A percentile compares a stretch with the other conserved stretches of the same genome.
Evolutionary conservation across 2,888 invertebrate species (phyloP).

Genomic region (Drosophila algonquin): DNA sequence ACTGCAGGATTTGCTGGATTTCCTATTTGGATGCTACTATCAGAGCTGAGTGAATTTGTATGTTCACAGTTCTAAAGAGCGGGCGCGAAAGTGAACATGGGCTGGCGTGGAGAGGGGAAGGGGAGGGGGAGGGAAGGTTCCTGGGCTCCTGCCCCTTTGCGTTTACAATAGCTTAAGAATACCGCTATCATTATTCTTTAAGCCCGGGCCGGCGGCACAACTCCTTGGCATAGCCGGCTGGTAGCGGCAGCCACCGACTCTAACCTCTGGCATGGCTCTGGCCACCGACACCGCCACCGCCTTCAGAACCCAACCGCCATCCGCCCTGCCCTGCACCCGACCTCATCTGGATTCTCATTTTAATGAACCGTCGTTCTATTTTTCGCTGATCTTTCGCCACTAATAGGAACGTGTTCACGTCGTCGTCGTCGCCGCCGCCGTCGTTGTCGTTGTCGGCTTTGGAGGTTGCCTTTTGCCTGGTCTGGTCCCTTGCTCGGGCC

Average conservation of each 20-base stretch:
- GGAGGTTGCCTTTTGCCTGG: conserved; percentile 5
- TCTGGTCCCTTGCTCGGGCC: not conserved
- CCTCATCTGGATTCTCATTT: conserved; percentile 75
- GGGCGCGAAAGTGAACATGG: conserved; percentile 79
- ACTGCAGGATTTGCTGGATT: conserved; percentile 20
- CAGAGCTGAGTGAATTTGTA: conserved; percentile 83
- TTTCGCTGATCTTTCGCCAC: conserved; percentile 82
- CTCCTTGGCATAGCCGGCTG: conserved; percentile 44
- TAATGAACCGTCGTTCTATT: conserved; percentile 83
- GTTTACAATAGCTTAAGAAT: conserved; percentile 82
- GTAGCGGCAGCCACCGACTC: conserved; percentile 12
- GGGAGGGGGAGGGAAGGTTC: conserved; percentile 11
- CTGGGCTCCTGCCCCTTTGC: conserved; percentile 38
- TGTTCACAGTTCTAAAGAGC: conserved; percentile 81
- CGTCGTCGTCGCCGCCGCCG: conserved; percentile 45
- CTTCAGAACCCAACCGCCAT: conserved; percentile 4
- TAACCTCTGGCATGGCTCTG: conserved; percentile 30
- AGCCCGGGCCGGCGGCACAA: conserved; percentile 55
- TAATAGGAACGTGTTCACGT: conserved; percentile 80
- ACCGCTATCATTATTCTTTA: conserved; percentile 82
- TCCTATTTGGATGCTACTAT: conserved; percentile 68
- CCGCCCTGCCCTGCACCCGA: conserved; percentile 19
- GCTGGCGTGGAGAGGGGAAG: conserved; percentile 22
- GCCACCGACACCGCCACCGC: conserved; percentile 5
- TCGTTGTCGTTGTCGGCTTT: conserved; percentile 5